A percentile compares a stretch with the other conserved stretches of the same genome.
These are phyloP conservation scores for Creontiades dilutus DNA, from an alignment of 2,888 invertebrate genomes.

Conservation along the genomic window DNA sequence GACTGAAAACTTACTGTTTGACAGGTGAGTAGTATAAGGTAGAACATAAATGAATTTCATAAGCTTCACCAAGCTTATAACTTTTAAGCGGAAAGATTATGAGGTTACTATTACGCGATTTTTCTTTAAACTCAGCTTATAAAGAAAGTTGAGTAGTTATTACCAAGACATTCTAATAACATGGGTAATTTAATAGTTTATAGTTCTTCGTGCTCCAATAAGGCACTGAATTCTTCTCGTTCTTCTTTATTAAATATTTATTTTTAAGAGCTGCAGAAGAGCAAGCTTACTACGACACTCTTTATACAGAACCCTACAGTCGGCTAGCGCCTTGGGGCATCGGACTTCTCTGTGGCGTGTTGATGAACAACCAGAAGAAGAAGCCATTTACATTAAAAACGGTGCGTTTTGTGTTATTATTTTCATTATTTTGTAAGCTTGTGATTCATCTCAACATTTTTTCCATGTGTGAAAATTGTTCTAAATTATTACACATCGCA, in stretches of 20 bases:
- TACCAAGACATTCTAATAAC: too few species aligned
- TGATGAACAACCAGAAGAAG: slow-evolving; percentile 21
- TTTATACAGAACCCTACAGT: slow-evolving; percentile 16
- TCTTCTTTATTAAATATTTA: background rate
- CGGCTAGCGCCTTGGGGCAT: slow-evolving; percentile 12
- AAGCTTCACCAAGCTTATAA: too few species aligned
- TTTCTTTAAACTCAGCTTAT: too few species aligned
- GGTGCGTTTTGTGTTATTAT: background rate
- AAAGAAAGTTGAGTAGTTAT: too few species aligned
- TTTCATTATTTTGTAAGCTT: too few species aligned
- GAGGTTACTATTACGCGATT: too few species aligned
- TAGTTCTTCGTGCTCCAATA: too few species aligned
- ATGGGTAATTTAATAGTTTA: too few species aligned
- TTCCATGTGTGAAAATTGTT: too few species aligned
- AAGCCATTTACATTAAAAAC: background rate
- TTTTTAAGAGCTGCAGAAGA: slow-evolving; percentile 7
- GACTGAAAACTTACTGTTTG: slow-evolving; percentile 28
- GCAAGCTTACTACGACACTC: background rate
- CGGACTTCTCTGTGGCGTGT: slow-evolving; percentile 16
- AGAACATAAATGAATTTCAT: background rate
- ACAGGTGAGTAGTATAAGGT: background rate
- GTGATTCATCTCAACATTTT: too few species aligned
- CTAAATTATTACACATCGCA: too few species aligned
- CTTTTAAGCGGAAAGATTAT: too few species aligned
- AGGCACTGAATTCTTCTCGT: background rate